Evolutionary conservation across 2,888 invertebrate genomes (phyloP), one percentile per base, ranked within the genome.

Genomic region (Mythimna pallens): DNA sequence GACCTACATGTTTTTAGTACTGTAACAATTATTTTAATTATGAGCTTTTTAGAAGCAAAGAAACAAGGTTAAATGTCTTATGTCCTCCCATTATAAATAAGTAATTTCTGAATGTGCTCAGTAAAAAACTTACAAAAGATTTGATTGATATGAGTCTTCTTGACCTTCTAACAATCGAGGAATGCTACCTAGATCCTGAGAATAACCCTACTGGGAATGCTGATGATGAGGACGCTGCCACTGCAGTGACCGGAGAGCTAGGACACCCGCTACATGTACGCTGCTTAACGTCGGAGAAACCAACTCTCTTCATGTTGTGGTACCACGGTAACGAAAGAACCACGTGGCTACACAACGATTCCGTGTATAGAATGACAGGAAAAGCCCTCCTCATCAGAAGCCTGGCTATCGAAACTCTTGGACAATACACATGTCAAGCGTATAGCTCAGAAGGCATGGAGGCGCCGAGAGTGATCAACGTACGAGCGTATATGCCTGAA

Each of bases 371-470:
- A 90, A 98, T 98, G 80, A 97, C 97, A 76, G 98, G 98, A 87
- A 97, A 97, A 92, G 97, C 98, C 2, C 96, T 99, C 62, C 96
- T 97, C 76, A 98, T 99, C 88, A 96, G 97, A 68, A 95, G 97
- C 1, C 97, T 99, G 20, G 96, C 97, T 50, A 88, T 98, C 25
- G 97, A 97, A 9, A 98, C 98, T 87, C 97, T 98, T 68, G 99
- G 99, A 7, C 97, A 97, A 65, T 99, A 99, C 94, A 98, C 98
- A 8, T 99, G 99, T 90, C 98, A 98, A 89, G 99, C 98, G 7
- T 99, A 98, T 93, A 99, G 99, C 90, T 98, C 98, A 3, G 91
- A 97, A 10, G 98, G 97, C 17, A 97, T 97, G 83, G 97, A 99
- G 8, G 98, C 98, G 0, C 97, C 98, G 63, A 98, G 98, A 97